Base-by-base conservation (phyloP, 64 coral and sea anemone genomes). In the Anthopleura sola region DNA sequence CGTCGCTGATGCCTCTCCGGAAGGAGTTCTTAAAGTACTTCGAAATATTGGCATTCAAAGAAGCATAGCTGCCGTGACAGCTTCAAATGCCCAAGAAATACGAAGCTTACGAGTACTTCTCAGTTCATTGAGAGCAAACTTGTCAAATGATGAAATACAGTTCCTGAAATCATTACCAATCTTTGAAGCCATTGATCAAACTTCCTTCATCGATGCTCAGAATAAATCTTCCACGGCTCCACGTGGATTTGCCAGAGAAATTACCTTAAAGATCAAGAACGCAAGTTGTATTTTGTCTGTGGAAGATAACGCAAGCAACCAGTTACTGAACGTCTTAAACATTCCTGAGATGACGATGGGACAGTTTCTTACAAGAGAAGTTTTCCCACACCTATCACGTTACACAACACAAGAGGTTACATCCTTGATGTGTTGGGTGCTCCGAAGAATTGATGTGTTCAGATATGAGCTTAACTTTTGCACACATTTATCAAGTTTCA, bases 381-480 rank as follows among this genome's bases (percentile, higher is more conserved):
- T 79, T 44, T 79, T 79, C 1, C 76, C 76, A 79, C 38, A 79
- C 6, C 18, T 79, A 47, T 46, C 76, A 29, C 54, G 78, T 33
- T 91, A 95, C 86, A 95, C 17, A 24, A 55, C 37, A n/a, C 66
- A 81, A 21, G 75, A 91, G 78, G 15, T 95, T 5, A 71, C 56
- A 15, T 75, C 62, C 3, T 57, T 95, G 37, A 95, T 95, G 93
- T 31, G 37, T 74, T 95, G 89, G 93, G 86, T 86, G 12, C 89
- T 95, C 44, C 49, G 86, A 34, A 84, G 86, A 21, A 84, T 88
- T 54, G 64, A 55, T 23, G 23, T 84, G 14, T 88, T 93, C 82
- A 57, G 57, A 48, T 68, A 18, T 7, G 80, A 91, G 83, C 2
- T 2, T 38, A 17, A 53, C 39, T 88, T 95, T 55, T 33, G 21